Percentiles rank a stretch among this genome's conserved stretches.
Evolutionary conservation across 2,888 invertebrate genomes (phyloP).

Genomic region (Philaethria dido): DNA sequence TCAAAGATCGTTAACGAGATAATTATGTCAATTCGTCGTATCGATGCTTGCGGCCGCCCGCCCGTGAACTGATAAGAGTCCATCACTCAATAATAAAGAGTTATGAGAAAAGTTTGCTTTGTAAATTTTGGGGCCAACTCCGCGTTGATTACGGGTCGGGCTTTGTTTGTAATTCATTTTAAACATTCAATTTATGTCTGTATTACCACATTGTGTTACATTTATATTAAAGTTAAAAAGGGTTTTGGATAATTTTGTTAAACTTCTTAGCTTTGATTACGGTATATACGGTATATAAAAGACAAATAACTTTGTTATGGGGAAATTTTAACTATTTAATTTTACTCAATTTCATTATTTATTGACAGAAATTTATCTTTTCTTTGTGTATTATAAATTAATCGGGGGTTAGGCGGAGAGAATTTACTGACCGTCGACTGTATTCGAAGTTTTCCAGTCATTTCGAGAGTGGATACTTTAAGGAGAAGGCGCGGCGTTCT

Average conservation of each 20-base stretch:
- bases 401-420: no score
- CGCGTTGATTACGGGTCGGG: conserved; percentile 8
- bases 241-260: background rate
- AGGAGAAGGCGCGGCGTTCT: no score
- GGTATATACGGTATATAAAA: no score
- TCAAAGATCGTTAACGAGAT: conserved; percentile 19
- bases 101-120: conserved; percentile 24
- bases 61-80: conserved; percentile 26
- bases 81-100: conserved; percentile 29
- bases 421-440: no score
- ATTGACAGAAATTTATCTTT: no score
- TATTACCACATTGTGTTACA: background rate
- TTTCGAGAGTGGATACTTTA: no score
- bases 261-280: background rate
- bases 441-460: no score
- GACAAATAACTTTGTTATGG: background rate
- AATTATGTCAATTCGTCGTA: conserved; percentile 29
- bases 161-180: conserved; percentile 18
- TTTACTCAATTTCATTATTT: background rate
- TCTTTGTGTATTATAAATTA: no score
- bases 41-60: conserved; percentile 23
- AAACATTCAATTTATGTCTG: background rate
- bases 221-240: background rate
- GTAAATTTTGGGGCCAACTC: conserved; percentile 11
- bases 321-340: no score